Base-by-base conservation (phyloP, 2,113 vertebrate genomes). In the Bothrops jararaca region DNA sequence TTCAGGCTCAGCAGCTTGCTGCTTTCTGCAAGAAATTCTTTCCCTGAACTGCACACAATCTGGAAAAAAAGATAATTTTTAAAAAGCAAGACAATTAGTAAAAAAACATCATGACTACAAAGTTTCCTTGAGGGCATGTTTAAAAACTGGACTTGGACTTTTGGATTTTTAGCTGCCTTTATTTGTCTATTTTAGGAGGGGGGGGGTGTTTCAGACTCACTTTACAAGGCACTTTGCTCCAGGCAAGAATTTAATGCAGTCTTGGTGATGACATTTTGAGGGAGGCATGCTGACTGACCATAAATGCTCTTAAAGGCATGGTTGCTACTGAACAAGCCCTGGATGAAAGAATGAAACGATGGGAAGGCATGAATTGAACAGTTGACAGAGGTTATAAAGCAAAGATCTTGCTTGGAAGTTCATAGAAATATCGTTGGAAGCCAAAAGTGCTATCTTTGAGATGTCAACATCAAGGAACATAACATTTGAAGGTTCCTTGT, bases 21-120 rank as follows among this genome's bases (percentile, higher is more conserved):
- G 87, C 88, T 60, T 42, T 39, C 88, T 89, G 74, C 24, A 56
- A 90, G 58, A 92, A 58, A 34, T 54, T 90, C 22, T 90, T 90
- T 39, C 9, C 29, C 85, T 18, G 8, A 90, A 56, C 80, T 60
- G 74, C 92, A 90, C 26, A 92, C 88, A 92, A 92, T 90, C 88
- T 92, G 88, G 88, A 39, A 34, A 69, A 45, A 92, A 86, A 89
- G 56, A 92, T 90, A 92, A 92, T 90, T 92, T 92, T 92, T 60
- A 74, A 92, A 90, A 80, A 86, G 88, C 74, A 86, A 60, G 54
- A 42, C 74, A 90, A 92, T 92, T 92, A 92, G 88, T 74, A 86
- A 92, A 74, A 74, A 90, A 92, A 90, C 26, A 42, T 90, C 45
- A 85, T 86, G 52, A 52, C n/a, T 86, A 45, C 13, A 42, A 53